These are phyloP conservation scores for Gymnocheta viridis DNA, from an alignment of 2,888 invertebrate genomes.

Conservation along the genomic window DNA sequence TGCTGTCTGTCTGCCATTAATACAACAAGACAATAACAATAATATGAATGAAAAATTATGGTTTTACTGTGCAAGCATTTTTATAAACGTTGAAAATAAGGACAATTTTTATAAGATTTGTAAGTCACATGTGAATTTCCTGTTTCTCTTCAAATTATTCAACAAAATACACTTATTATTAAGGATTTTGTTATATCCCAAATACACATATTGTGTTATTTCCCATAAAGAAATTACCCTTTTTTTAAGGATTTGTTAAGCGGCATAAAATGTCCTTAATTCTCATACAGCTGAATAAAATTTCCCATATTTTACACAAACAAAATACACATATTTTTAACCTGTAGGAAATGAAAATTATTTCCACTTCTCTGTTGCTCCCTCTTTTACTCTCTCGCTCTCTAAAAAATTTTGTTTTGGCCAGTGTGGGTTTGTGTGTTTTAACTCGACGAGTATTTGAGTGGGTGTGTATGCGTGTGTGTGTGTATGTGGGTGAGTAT, in stretches of 20 bases:
- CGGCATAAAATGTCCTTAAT: background rate
- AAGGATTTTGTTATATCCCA: background rate
- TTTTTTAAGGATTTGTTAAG: background rate
- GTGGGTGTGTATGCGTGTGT: background rate
- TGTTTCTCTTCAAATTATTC: background rate
- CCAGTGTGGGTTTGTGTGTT: background rate
- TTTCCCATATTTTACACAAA: background rate
- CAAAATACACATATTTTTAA: constrained; percentile 3
- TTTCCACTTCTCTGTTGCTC: too few relatives aligned
- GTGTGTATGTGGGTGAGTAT: background rate
- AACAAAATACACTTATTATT: background rate
- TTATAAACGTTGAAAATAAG: too few relatives aligned
- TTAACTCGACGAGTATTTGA: background rate
- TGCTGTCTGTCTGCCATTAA: too few relatives aligned
- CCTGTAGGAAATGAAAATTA: background rate
- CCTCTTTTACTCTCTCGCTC: background rate
- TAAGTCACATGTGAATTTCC: background rate
- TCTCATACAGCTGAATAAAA: background rate
- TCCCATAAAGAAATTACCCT: background rate
- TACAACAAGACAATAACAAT: too few relatives aligned
- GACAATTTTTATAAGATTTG: background rate
- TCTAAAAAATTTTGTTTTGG: background rate
- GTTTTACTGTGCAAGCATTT: too few relatives aligned
- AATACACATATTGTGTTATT: background rate
- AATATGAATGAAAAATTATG: too few relatives aligned